A percentile compares a stretch with the other conserved stretches of the same genome.
Conservation (phyloP, 2,113 vertebrate species). For the Hemichromis elongatus region DNA sequence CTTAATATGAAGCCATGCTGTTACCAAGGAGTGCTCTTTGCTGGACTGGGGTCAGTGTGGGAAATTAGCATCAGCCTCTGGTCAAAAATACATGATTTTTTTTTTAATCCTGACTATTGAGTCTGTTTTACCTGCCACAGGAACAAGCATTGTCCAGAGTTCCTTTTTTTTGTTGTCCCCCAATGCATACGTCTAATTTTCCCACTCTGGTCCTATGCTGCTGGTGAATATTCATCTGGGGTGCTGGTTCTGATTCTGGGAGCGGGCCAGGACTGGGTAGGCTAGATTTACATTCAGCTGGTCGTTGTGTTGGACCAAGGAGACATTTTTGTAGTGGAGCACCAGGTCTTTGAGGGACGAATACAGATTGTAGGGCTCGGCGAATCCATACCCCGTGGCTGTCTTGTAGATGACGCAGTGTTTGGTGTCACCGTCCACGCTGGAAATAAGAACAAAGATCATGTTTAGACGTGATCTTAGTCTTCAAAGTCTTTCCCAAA, state of each 20-base stretch:
- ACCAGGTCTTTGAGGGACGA: constrained; percentile 88
- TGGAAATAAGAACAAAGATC: constrained; percentile 37
- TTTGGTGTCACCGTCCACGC: constrained; percentile 85
- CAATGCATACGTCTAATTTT: neutral
- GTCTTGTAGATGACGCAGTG: constrained; percentile 94
- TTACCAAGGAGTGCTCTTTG: constrained; percentile 35
- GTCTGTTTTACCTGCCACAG: neutral
- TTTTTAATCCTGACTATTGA: neutral
- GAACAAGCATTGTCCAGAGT: constrained; percentile 9
- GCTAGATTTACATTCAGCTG: constrained; percentile 89
- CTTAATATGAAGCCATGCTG: constrained; percentile 49
- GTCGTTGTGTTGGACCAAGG: constrained; percentile 93
- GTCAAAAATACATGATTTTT: neutral
- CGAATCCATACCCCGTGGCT: constrained; percentile 83
- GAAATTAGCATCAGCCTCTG: constrained; percentile 19
- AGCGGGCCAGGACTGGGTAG: constrained; percentile 79
- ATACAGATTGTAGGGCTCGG: constrained; percentile 91
- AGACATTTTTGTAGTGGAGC: constrained; percentile 90
- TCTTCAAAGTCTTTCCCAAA: neutral
- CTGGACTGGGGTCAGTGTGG: constrained; percentile 2
- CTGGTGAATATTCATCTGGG: constrained; percentile 73
- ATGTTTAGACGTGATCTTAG: neutral
- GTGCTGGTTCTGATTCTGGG: constrained; percentile 73
- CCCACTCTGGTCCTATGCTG: constrained; percentile 28
- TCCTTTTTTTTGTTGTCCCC: neutral